A percentile compares a stretch with the other conserved stretches of the same genome.
These are phyloP conservation scores for Ochotona princeps DNA, from an alignment of 2,113 vertebrate species.

Conservation along the genomic window DNA sequence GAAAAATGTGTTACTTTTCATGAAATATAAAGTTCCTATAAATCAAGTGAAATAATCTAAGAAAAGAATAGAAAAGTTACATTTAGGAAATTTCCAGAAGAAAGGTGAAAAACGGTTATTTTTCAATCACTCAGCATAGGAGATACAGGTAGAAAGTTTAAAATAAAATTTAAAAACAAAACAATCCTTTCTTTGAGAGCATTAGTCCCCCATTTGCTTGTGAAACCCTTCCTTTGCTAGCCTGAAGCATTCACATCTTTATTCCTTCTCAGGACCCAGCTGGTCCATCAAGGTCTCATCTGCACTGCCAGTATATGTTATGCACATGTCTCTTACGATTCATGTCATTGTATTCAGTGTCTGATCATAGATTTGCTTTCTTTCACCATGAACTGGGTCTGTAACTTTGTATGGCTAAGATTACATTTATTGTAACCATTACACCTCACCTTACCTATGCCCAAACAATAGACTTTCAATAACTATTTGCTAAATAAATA, in stretches of 20 bases:
- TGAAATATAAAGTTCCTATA: not conserved
- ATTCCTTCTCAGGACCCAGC: not conserved
- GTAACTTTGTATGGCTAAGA: not conserved
- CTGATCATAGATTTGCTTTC: not conserved
- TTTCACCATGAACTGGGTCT: not conserved
- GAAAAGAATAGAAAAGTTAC: slow-evolving; percentile 18
- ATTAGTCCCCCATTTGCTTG: not conserved
- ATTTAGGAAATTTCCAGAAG: not conserved
- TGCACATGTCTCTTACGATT: accelerated
- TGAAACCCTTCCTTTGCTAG: not conserved
- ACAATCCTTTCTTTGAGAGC: not conserved
- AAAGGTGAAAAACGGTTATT: not conserved
- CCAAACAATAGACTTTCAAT: not conserved
- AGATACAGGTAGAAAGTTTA: not conserved
- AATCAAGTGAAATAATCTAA: not conserved
- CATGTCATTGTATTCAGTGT: not conserved
- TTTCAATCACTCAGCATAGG: slow-evolving; percentile 1
- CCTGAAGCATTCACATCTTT: not conserved
- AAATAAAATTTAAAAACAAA: slow-evolving; percentile 36
- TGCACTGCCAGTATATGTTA: not conserved
- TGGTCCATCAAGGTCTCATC: not conserved
- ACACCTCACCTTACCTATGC: not conserved
- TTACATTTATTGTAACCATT: not conserved
- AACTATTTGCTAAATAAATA: not conserved
- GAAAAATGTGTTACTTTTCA: not conserved